Conservation (phyloP, 2,113 vertebrate genomes). For the Oxyura jamaicensis region DNA sequence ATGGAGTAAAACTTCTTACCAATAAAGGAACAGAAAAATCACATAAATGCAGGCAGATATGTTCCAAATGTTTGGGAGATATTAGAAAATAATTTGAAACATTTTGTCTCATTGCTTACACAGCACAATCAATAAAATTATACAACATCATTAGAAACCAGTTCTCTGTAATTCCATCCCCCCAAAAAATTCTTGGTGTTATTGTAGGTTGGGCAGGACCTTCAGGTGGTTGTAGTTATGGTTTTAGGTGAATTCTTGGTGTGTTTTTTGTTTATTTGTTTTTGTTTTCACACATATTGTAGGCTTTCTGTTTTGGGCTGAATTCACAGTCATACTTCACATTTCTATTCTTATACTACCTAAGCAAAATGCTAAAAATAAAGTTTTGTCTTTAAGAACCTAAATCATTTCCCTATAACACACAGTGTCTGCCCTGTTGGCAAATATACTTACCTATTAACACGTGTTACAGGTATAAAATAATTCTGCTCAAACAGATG, state of each 20-base stretch:
- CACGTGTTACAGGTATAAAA: background rate
- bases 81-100: background rate
- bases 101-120: background rate
- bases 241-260: background rate
- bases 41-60: background rate
- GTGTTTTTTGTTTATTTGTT: rapidly evolving
- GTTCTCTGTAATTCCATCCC: background rate
- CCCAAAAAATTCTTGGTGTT: background rate
- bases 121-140: background rate
- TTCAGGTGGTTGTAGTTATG: background rate
- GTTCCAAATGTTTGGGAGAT: background rate
- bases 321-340: background rate
- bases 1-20: background rate
- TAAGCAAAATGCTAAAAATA: background rate
- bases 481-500: background rate
- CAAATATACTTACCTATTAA: background rate
- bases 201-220: background rate
- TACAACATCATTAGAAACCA: background rate
- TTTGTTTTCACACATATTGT: background rate
- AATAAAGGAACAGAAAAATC: background rate
- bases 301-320: background rate
- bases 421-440: background rate
- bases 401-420: background rate
- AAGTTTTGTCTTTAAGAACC: background rate
- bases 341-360: background rate